Percentiles rank a stretch among this genome's conserved stretches.
Evolutionary conservation across 2,113 vertebrate species (phyloP).

Genomic region (Oenanthe oenanthe): DNA sequence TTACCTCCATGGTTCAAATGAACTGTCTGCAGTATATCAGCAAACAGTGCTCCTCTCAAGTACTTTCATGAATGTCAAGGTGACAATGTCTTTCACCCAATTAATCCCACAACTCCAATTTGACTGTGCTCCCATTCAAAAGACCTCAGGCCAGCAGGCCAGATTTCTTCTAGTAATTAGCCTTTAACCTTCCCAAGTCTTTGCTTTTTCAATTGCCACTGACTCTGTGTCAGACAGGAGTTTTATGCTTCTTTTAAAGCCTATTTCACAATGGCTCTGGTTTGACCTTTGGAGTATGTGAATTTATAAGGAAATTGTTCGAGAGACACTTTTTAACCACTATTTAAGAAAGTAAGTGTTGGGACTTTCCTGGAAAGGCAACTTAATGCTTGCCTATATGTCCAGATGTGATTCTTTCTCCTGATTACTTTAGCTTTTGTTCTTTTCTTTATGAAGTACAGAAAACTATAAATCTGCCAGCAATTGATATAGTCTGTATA

Average conservation of each 20-base stretch:
- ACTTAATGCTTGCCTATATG: background rate
- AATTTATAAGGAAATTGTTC: constrained; percentile 48
- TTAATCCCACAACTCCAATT: constrained; percentile 56
- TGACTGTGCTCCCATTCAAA: constrained; percentile 20
- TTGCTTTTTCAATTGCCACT: constrained; percentile 12
- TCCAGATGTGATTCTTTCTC: background rate
- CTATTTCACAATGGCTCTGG: constrained; percentile 22
- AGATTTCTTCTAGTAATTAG: constrained; percentile 47
- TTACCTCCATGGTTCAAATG: background rate
- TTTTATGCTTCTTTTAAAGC: constrained; percentile 56
- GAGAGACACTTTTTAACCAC: background rate
- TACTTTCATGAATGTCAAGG: constrained; percentile 53
- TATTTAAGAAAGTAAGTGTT: background rate
- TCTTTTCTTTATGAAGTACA: background rate
- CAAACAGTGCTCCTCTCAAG: constrained; percentile 12
- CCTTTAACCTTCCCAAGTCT: constrained; percentile 49
- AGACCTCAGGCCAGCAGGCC: constrained; percentile 15
- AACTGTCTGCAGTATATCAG: constrained; percentile 18
- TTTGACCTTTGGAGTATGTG: constrained; percentile 8
- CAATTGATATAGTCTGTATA: background rate
- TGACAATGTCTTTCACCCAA: constrained; percentile 44
- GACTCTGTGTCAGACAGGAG: constrained; percentile 9
- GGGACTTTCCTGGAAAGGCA: background rate
- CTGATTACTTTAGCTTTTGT: background rate
- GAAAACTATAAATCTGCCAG: background rate